Percentiles rank a stretch among this genome's conserved stretches.
phyloP scores from a whole-genome alignment of 1,140 invertebrate species.

The Magallana ariakensis region DNA sequence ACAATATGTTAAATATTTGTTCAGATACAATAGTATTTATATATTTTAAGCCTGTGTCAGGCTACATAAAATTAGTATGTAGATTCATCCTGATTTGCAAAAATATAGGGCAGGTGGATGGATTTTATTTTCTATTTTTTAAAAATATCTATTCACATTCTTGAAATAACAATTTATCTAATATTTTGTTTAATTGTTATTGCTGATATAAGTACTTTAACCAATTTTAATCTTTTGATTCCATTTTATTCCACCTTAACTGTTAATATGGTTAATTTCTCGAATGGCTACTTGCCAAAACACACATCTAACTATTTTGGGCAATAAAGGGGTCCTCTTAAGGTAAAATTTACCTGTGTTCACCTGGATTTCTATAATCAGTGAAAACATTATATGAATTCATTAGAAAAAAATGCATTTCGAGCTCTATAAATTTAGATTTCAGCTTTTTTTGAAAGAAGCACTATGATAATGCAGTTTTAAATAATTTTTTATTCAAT shows the following conservation, averaged over 20 bases:
- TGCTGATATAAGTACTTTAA: no score
- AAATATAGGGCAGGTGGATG: no score
- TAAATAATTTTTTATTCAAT: neutral
- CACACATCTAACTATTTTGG: neutral
- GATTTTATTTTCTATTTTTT: no score
- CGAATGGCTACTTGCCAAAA: neutral
- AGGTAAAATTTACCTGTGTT: neutral
- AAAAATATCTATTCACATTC: no score
- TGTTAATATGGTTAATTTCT: neutral
- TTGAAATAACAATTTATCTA: no score
- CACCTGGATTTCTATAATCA: neutral
- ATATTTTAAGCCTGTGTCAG: neutral
- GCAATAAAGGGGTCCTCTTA: neutral
- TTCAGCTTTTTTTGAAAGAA: neutral
- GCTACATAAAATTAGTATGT: no score
- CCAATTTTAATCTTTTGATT: no score
- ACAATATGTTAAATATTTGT: slow-evolving; percentile 3
- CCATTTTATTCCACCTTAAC: slow-evolving; percentile 8
- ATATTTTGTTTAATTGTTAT: no score
- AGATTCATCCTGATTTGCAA: no score
- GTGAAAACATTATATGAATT: slow-evolving; percentile 1
- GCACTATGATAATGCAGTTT: neutral
- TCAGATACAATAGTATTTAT: neutral
- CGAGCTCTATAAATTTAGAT: neutral
- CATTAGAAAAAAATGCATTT: neutral